These are phyloP conservation scores for Drosophila paramelanica DNA, from an alignment of 2,888 invertebrate genomes.

Conservation along the genomic window DNA sequence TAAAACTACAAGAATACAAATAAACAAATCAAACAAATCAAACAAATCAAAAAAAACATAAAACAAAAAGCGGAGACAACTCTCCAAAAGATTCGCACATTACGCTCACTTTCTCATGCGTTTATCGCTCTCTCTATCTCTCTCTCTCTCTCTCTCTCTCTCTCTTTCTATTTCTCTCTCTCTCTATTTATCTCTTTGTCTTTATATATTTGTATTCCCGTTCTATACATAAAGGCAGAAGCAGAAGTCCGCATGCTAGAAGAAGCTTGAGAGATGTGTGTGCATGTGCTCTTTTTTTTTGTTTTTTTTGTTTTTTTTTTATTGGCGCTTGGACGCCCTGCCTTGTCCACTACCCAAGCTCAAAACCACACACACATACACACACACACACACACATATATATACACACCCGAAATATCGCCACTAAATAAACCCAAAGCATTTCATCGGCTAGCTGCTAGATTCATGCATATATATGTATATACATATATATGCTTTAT, in stretches of 20 bases:
- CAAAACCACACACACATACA: neutral
- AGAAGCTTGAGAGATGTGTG: slow-evolving; percentile 20
- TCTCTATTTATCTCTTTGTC: neutral
- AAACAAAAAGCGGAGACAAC: slow-evolving; percentile 5
- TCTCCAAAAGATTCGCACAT: slow-evolving; percentile 20
- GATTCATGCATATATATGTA: slow-evolving; percentile 1
- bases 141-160: slow-evolving; percentile 2
- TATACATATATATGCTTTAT: neutral
- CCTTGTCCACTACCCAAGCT: neutral
- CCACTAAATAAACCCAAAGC: neutral
- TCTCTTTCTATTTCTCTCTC: slow-evolving; percentile 17
- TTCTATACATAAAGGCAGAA: slow-evolving; percentile 10
- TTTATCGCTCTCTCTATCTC: slow-evolving; percentile 47
- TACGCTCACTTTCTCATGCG: slow-evolving; percentile 46
- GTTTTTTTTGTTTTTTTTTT: neutral
- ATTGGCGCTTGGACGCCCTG: slow-evolving; percentile 11
- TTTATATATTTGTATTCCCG: slow-evolving; percentile 8
- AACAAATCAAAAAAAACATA: neutral
- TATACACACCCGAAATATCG: no score
- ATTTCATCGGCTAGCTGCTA: slow-evolving; percentile 25
- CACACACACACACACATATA: neutral
- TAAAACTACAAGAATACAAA: slow-evolving; percentile 22
- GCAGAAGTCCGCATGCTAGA: slow-evolving; percentile 33
- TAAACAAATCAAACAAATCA: neutral
- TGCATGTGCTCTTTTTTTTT: slow-evolving; percentile 18